Base-by-base conservation (phyloP, 2,113 vertebrate species). In the Campylomormyrus tamandua region DNA sequence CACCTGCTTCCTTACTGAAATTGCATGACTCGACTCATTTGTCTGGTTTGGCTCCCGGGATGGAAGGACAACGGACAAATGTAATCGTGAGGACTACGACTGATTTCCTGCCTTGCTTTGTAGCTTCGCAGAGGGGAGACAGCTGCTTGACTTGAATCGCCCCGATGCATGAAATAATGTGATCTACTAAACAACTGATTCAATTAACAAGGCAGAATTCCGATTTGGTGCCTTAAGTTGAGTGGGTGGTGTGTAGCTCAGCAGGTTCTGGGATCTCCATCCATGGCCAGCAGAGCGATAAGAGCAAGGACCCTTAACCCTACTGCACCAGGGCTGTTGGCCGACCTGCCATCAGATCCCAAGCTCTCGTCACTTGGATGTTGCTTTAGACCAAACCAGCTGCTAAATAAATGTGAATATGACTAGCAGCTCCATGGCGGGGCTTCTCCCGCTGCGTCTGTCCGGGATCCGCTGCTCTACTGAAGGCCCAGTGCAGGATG, bases 1-100 rank as follows among this genome's bases (percentile, higher is more conserved):
- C 89, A 31, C 48, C 89, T 56, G 56, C 58, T 83, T 87, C 80
- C 53, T 87, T 74, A 50, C 45, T 49, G 35, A 27, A 88, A 45
- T 62, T 2, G 27, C 53, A 35, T 48, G 85, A 62, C n/a, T 58
- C 52, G 84, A 86, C 83, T 70, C 62, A 88, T 39, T 50, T 58
- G 27, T 24, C 52, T 11, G 42, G 11, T 42, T 27, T 42, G 53
- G 56, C 52, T 56, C 74, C 56, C 21, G 83, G 42, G 83, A 84
- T 35, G 19, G 58, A 48, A 35, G 21, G 8, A 27, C 45, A 42
- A 48, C 27, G 27, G 13, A 35, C 85, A 53, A 27, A 53, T 49
- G 48, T 56, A 53, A 87, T 24, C 50, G 27, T 35, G 50, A 87
- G 50, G 27, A 50, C 27, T 9, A 1, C 5, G 15, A 15, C 74